These are phyloP conservation scores for Solenopsis invicta DNA, from an alignment of 1,140 invertebrate species.

Conservation along the genomic window DNA sequence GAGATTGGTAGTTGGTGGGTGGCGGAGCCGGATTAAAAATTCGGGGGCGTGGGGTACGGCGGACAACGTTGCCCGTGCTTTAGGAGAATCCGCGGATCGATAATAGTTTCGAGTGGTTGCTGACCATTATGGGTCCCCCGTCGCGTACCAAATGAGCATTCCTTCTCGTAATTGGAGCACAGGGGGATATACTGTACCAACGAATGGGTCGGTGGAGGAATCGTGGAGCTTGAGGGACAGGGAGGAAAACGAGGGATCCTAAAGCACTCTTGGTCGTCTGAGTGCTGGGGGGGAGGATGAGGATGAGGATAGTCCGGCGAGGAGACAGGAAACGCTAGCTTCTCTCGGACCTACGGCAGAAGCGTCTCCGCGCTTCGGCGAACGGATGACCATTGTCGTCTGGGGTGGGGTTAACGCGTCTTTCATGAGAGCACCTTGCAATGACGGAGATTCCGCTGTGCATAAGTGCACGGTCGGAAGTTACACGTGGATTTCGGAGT, in stretches of 20 bases:
- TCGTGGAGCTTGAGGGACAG: constrained; percentile 38
- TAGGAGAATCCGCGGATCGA: constrained; percentile 64
- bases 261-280: constrained; percentile 76
- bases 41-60: constrained; percentile 33
- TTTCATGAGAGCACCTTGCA: constrained; percentile 46
- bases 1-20: constrained; percentile 68
- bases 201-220: constrained; percentile 62
- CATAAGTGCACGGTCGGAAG: constrained; percentile 62
- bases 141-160: constrained; percentile 79
- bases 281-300: constrained; percentile 58
- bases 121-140: constrained; percentile 78
- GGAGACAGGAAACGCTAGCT: constrained; percentile 27
- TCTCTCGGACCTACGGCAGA: constrained; percentile 54
- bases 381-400: constrained; percentile 57
- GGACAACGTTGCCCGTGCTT: constrained; percentile 13
- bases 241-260: constrained; percentile 72
- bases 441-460: constrained; percentile 49
- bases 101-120: constrained; percentile 79
- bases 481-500: constrained; percentile 44
- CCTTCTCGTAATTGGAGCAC: constrained; percentile 80
- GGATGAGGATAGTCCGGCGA: constrained; percentile 42
- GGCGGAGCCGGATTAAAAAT: constrained; percentile 74
- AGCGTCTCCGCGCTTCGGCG: constrained; percentile 24
- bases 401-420: constrained; percentile 64
- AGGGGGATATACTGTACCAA: constrained; percentile 69